These are phyloP conservation scores for Vidua chalybeata DNA, from an alignment of 2,113 vertebrate genomes.

Conservation along the genomic window DNA sequence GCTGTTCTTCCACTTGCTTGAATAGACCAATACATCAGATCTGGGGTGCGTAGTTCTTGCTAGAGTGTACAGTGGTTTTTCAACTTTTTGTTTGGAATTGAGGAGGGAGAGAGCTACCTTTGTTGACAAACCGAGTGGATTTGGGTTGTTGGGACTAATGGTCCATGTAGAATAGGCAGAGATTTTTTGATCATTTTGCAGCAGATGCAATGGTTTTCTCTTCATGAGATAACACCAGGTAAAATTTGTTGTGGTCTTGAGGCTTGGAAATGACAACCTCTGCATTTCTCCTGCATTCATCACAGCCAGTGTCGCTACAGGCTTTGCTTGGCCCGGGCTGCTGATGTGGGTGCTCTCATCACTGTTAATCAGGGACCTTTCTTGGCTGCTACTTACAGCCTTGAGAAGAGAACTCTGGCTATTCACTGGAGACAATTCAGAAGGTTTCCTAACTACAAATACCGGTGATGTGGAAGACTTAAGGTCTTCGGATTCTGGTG, in stretches of 20 bases:
- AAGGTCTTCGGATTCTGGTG: constrained; percentile 71
- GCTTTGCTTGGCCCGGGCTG: constrained; percentile 76
- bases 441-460: constrained; percentile 52
- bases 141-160: constrained; percentile 83
- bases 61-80: constrained; percentile 88
- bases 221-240: constrained; percentile 96
- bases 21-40: constrained; percentile 90
- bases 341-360: constrained; percentile 66
- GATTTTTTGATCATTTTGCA: constrained; percentile 87
- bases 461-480: constrained; percentile 32
- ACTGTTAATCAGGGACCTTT: constrained; percentile 72
- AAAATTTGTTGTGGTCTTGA: constrained; percentile 92
- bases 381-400: constrained; percentile 74
- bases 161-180: constrained; percentile 91
- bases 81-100: constrained; percentile 91
- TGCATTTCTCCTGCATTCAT: constrained; percentile 79
- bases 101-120: constrained; percentile 95
- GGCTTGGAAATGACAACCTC: constrained; percentile 87
- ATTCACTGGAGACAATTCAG: constrained; percentile 57
- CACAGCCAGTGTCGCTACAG: constrained; percentile 69
- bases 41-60: constrained; percentile 86
- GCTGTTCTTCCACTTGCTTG: constrained; percentile 90
- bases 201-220: constrained; percentile 85
- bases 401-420: constrained; percentile 71
- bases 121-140: constrained; percentile 90